These are phyloP conservation scores for Idris sp. DNA, from an alignment of 1,140 invertebrate genomes.

Conservation along the genomic window DNA sequence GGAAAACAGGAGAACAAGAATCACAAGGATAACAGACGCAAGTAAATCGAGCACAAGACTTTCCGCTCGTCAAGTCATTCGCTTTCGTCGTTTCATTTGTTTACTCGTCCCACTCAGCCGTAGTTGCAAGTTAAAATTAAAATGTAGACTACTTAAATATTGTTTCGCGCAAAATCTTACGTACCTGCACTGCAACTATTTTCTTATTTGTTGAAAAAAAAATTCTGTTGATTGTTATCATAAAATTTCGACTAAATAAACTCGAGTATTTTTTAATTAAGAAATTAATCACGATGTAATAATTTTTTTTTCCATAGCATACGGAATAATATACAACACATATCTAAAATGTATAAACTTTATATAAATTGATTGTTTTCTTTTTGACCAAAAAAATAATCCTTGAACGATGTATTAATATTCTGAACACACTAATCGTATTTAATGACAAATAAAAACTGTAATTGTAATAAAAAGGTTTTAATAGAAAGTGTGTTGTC, in stretches of 20 bases:
- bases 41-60: constrained; percentile 64
- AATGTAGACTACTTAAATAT: constrained; percentile 71
- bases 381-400: no score
- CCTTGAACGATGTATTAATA: no score
- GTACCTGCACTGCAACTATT: constrained; percentile 15
- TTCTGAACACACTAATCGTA: constrained; percentile 7
- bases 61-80: constrained; percentile 57
- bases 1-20: constrained; percentile 57
- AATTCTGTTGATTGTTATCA: constrained; percentile 6
- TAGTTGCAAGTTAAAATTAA: constrained; percentile 68
- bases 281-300: no score
- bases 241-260: constrained; percentile 6
- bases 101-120: constrained; percentile 63
- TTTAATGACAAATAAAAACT: constrained; percentile 28
- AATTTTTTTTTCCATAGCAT: no score
- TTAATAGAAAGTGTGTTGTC: constrained; percentile 26
- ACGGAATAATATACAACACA: no score
- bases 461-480: constrained; percentile 34
- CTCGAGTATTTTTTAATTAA: not conserved
- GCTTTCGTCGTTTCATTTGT: constrained; percentile 59
- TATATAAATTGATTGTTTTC: no score
- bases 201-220: constrained; percentile 17
- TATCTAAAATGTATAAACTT: no score
- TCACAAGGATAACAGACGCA: constrained; percentile 58
- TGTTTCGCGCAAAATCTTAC: constrained; percentile 53